Evolutionary conservation across 1,140 invertebrate genomes (phyloP).

Genomic region (Helicoverpa armigera): DNA sequence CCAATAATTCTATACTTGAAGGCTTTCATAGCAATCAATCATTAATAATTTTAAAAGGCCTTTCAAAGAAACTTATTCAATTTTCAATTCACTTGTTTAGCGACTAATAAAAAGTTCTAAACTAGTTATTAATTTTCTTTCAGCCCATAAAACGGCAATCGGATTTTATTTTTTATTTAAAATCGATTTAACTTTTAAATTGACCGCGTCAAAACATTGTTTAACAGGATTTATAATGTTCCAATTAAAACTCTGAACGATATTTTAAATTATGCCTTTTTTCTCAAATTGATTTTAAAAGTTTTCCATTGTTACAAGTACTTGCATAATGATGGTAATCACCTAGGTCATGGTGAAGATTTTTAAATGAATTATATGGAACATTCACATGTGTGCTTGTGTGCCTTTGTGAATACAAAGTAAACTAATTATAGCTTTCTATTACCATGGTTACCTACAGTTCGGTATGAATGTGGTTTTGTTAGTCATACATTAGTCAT

Average conservation of each 20-base stretch:
- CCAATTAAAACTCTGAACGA: slow-evolving; percentile 37
- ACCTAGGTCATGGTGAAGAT: too few species aligned
- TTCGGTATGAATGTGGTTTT: too few species aligned
- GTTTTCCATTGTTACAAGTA: not conserved
- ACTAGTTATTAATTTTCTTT: slow-evolving; percentile 18
- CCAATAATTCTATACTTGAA: not conserved
- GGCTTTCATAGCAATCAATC: not conserved
- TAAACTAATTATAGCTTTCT: too few species aligned
- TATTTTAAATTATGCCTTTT: slow-evolving; percentile 10
- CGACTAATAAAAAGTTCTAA: slow-evolving; percentile 15
- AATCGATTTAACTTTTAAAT: slow-evolving; percentile 39
- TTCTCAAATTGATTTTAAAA: slow-evolving; percentile 35
- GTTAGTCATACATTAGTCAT: too few species aligned
- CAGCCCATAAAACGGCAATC: not conserved
- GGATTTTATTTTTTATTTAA: not conserved
- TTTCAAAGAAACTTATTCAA: slow-evolving; percentile 1
- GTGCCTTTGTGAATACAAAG: too few species aligned
- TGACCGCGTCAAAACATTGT: slow-evolving; percentile 18
- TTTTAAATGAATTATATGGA: too few species aligned
- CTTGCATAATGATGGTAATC: not conserved
- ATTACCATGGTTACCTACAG: too few species aligned
- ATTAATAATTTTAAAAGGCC: not conserved
- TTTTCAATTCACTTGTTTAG: not conserved
- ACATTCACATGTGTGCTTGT: too few species aligned
- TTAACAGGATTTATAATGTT: slow-evolving; percentile 41